These are phyloP conservation scores for Stigmatopora nigra DNA, from an alignment of 2,113 vertebrate genomes.

Conservation along the genomic window DNA sequence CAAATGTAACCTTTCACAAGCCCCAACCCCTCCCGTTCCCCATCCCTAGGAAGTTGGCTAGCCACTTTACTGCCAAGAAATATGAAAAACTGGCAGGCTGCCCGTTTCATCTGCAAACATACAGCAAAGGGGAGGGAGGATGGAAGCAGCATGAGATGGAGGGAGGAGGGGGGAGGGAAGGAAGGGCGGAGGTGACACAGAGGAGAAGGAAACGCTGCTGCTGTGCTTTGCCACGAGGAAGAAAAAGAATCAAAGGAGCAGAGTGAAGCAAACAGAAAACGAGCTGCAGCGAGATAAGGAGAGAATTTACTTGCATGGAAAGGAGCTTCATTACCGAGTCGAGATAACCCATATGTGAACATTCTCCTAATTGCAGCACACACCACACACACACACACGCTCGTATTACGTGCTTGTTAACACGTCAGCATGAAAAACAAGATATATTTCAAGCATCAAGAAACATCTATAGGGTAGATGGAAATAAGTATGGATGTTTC, in stretches of 20 bases:
- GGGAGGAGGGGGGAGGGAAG: conserved; percentile 25
- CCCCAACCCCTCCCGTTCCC: conserved; percentile 52
- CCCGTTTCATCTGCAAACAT: conserved; percentile 83
- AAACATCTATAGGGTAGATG: not conserved
- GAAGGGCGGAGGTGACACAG: conserved; percentile 53
- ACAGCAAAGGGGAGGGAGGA: conserved; percentile 44
- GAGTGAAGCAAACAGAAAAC: conserved; percentile 42
- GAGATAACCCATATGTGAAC: conserved; percentile 50
- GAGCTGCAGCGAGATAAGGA: conserved; percentile 45
- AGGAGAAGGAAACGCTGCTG: conserved; percentile 51
- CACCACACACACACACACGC: conserved; percentile 9
- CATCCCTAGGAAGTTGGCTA: conserved; percentile 76
- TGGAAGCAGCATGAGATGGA: conserved; percentile 50
- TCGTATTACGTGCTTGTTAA: not conserved
- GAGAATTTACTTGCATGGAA: conserved; percentile 53
- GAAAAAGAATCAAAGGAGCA: conserved; percentile 41
- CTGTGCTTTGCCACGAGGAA: conserved; percentile 47
- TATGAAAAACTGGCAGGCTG: conserved; percentile 84
- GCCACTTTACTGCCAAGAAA: conserved; percentile 80
- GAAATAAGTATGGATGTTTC: not conserved
- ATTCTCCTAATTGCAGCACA: conserved; percentile 31
- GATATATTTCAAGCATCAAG: not conserved
- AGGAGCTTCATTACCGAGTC: conserved; percentile 44
- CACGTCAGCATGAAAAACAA: not conserved
- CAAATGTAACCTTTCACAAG: conserved; percentile 87